A percentile compares a stretch with the other conserved stretches of the same genome.
These are phyloP conservation scores for Dorcus parallelipipedus DNA, from an alignment of 2,888 invertebrate species.

Conservation along the genomic window DNA sequence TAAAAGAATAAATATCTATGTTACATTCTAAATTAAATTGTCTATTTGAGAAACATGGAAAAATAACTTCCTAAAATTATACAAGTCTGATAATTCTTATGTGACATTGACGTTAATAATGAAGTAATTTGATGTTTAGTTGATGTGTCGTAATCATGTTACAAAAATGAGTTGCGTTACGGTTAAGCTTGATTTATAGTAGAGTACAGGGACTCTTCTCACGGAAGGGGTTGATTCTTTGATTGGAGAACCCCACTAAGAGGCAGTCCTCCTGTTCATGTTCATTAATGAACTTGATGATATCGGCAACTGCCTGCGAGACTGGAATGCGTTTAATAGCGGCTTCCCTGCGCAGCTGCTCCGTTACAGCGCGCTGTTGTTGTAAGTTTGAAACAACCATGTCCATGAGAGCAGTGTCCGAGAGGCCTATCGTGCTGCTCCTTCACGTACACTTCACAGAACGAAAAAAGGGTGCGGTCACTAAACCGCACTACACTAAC, in stretches of 20 bases:
- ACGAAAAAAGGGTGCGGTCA: slow-evolving; percentile 7
- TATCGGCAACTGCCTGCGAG: slow-evolving; percentile 88
- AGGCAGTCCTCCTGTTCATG: slow-evolving; percentile 92
- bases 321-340: slow-evolving; percentile 82
- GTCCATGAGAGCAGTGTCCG: slow-evolving; percentile 86
- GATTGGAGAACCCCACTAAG: slow-evolving; percentile 88
- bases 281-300: slow-evolving; percentile 85
- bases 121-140: slow-evolving; percentile 1
- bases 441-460: slow-evolving; percentile 18
- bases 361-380: slow-evolving; percentile 90
- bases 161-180: no score
- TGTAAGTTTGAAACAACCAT: slow-evolving; percentile 92
- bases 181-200: slow-evolving; percentile 55
- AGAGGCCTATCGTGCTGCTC: slow-evolving; percentile 75
- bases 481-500: slow-evolving; percentile 3
- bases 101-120: background rate
- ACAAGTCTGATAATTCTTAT: background rate
- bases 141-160: background rate
- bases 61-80: background rate
- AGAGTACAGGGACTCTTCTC: slow-evolving; percentile 88
- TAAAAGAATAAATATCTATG: background rate
- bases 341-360: slow-evolving; percentile 89
- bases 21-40: no score
- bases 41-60: background rate
- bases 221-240: slow-evolving; percentile 92